phyloP scores from a whole-genome alignment of 2,797 vertebrate species.

The Oreonectes daqikongensis region DNA sequence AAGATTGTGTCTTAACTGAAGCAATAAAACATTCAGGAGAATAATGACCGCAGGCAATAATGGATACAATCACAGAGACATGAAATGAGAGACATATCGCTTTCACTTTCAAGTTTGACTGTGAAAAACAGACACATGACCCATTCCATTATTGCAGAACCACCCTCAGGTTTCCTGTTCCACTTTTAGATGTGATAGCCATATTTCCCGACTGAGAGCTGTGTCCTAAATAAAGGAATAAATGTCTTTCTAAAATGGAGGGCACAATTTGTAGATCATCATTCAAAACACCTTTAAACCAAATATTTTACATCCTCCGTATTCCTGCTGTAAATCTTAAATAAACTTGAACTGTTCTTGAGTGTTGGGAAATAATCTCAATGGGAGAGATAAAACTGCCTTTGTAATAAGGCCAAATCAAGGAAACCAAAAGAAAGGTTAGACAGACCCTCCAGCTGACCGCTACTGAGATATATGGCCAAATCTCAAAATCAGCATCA shows the following conservation, averaged over 20 bases:
- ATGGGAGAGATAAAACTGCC: neutral
- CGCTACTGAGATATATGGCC: neutral
- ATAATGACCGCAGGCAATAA: constrained; percentile 4
- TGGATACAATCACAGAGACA: neutral
- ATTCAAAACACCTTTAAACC: neutral
- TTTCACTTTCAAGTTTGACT: constrained; percentile 24
- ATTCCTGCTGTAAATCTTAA: neutral
- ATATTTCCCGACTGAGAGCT: neutral
- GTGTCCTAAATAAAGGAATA: constrained; percentile 27
- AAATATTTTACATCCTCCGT: neutral
- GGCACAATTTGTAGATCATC: neutral
- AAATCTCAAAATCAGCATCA: constrained; percentile 25
- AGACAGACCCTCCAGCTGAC: neutral
- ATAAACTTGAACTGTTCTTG: neutral
- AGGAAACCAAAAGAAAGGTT: constrained; percentile 34
- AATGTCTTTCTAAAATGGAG: neutral
- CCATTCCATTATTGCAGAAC: constrained; percentile 39
- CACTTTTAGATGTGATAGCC: constrained; percentile 15
- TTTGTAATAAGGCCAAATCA: constrained; percentile 34
- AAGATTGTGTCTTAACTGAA: neutral
- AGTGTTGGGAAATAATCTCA: neutral
- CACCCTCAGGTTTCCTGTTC: constrained; percentile 45
- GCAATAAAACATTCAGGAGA: neutral
- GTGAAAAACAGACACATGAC: constrained; percentile 39
- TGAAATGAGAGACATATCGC: constrained; percentile 6